phyloP scores from a whole-genome alignment of 2,113 vertebrate genomes.

The Alethe diademata region DNA sequence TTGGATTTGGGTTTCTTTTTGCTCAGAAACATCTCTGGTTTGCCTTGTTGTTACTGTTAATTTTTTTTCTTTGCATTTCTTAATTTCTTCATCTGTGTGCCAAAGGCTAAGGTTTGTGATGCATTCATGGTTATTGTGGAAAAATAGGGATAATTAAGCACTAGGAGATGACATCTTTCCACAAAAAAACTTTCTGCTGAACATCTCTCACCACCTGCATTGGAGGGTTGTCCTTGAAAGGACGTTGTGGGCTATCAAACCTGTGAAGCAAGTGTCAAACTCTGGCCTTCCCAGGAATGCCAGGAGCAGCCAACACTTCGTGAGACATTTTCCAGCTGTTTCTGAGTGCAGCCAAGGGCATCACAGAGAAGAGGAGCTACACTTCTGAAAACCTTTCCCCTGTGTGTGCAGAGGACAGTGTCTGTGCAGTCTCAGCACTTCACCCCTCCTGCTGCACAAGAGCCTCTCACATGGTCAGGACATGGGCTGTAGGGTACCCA shows the following conservation, averaged over 20 bases:
- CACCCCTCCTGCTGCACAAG: background rate
- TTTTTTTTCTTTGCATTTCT: background rate
- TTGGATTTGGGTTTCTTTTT: background rate
- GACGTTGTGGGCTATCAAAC: background rate
- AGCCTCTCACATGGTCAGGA: background rate
- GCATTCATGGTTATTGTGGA: background rate
- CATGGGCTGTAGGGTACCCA: background rate
- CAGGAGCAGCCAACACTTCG: background rate
- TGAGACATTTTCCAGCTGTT: background rate
- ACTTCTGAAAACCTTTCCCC: background rate
- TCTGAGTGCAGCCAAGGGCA: background rate
- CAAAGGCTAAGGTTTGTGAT: background rate
- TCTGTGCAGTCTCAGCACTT: background rate
- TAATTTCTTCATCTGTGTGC: background rate
- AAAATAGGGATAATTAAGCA: background rate
- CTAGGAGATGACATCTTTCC: background rate
- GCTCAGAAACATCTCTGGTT: background rate
- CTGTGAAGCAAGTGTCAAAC: background rate
- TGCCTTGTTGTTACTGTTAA: background rate
- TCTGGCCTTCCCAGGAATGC: background rate
- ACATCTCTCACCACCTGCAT: background rate
- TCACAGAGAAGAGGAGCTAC: background rate
- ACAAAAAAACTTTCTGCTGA: background rate
- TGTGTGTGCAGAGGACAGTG: background rate
- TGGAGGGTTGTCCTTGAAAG: background rate